Conservation (phyloP, 2,797 vertebrate genomes). For the Labeo calbasu region DNA sequence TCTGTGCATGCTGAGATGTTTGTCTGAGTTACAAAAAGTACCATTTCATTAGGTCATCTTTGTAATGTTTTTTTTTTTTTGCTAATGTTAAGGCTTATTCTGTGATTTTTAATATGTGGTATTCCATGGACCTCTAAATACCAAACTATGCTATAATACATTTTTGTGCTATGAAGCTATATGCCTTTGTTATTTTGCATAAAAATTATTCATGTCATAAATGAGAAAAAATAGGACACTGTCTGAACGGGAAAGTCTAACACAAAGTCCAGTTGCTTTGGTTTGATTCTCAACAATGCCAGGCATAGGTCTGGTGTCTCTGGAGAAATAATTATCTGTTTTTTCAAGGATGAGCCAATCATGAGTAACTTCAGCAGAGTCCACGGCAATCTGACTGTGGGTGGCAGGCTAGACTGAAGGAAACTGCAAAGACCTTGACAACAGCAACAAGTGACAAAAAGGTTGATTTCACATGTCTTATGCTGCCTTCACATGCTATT, state of each 20-base stretch:
- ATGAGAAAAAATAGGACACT: background rate
- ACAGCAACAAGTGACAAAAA: background rate
- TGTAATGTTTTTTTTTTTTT: background rate
- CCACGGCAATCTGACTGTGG: conserved; percentile 8
- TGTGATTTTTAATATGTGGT: background rate
- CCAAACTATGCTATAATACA: background rate
- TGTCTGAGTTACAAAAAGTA: background rate
- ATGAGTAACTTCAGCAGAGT: conserved; percentile 3
- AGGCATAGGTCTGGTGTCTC: conserved; percentile 6
- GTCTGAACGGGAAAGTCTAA: background rate
- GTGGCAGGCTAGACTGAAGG: background rate
- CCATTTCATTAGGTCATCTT: background rate
- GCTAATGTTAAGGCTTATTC: background rate
- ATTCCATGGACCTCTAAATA: background rate
- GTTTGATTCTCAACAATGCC: background rate
- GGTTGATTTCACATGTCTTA: background rate
- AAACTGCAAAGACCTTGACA: conserved; percentile 1
- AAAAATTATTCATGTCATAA: background rate
- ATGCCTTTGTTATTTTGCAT: background rate
- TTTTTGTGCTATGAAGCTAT: background rate
- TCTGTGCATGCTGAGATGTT: background rate
- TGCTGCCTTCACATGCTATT: background rate
- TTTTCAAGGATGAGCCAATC: conserved; percentile 23
- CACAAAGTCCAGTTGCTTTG: background rate
- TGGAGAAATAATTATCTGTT: conserved; percentile 6